Percentiles rank a stretch among this genome's conserved stretches.
Evolutionary conservation across 2,888 invertebrate genomes (phyloP).

Genomic region (Microplitis manilae): DNA sequence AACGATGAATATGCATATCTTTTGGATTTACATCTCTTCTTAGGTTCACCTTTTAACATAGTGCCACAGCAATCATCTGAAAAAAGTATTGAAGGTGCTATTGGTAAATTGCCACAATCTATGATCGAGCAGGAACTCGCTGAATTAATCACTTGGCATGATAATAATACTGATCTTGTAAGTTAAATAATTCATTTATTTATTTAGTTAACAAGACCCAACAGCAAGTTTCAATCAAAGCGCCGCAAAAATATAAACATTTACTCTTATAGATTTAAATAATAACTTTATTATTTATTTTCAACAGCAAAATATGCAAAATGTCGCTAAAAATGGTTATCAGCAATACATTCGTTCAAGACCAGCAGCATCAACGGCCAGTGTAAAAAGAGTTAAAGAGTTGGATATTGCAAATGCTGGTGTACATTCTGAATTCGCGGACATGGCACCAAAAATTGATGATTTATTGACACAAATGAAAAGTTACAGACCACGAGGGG

Average conservation of each 20-base stretch:
- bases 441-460: slow-evolving; percentile 52
- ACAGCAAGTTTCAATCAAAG: no score
- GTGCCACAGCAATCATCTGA: slow-evolving; percentile 68
- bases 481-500: slow-evolving; percentile 83
- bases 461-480: slow-evolving; percentile 79
- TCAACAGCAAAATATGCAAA: slow-evolving; percentile 76
- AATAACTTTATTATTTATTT: slow-evolving; percentile 19
- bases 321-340: slow-evolving; percentile 90
- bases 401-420: slow-evolving; percentile 75
- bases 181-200: slow-evolving; percentile 60
- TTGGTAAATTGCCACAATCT: slow-evolving; percentile 87
- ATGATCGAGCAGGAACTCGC: slow-evolving; percentile 88
- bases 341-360: slow-evolving; percentile 91
- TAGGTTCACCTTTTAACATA: slow-evolving; percentile 83
- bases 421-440: slow-evolving; percentile 76
- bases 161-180: slow-evolving; percentile 83
- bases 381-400: slow-evolving; percentile 88
- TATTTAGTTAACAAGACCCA: no score
- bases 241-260: neutral
- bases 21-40: slow-evolving; percentile 94
- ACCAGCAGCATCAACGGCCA: slow-evolving; percentile 90
- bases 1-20: slow-evolving; percentile 94
- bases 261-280: neutral
- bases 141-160: slow-evolving; percentile 82
- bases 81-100: slow-evolving; percentile 76